Conservation (phyloP, 2,113 vertebrate species). For the Colistium nudipinnis region DNA sequence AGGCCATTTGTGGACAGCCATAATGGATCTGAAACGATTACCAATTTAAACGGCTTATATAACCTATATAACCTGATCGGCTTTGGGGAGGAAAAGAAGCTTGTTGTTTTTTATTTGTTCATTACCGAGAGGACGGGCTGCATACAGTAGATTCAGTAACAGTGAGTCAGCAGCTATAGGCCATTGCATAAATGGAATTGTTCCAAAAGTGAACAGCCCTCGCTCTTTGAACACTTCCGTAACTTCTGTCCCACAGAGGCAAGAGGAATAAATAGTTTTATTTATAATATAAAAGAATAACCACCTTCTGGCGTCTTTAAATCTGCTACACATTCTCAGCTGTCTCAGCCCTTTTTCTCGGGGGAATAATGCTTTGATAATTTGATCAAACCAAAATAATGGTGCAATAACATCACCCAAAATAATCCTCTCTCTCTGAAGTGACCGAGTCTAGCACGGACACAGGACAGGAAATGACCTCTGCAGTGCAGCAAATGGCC, state of each 20-base stretch:
- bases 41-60: conserved; percentile 1
- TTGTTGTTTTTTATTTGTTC: conserved; percentile 5
- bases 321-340: conserved; percentile 61
- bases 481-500: conserved; percentile 63
- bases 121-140: not conserved
- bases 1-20: not conserved
- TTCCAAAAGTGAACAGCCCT: not conserved
- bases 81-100: not conserved
- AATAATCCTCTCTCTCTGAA: conserved; percentile 31
- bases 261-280: not conserved
- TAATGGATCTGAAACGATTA: conserved; percentile 1
- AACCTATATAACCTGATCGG: not conserved
- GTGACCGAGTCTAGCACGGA: conserved; percentile 30
- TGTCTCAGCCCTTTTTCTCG: conserved; percentile 51
- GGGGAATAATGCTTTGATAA: conserved; percentile 39
- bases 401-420: conserved; percentile 36
- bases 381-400: conserved; percentile 55
- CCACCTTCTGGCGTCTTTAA: conserved; percentile 48
- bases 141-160: not conserved
- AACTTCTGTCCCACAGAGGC: not conserved
- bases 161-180: conserved; percentile 1
- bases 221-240: not conserved
- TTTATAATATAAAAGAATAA: no score
- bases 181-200: not conserved
- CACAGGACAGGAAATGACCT: conserved; percentile 66